phyloP scores from a whole-genome alignment of 2,797 vertebrate genomes.

The Iguana delicatissima region DNA sequence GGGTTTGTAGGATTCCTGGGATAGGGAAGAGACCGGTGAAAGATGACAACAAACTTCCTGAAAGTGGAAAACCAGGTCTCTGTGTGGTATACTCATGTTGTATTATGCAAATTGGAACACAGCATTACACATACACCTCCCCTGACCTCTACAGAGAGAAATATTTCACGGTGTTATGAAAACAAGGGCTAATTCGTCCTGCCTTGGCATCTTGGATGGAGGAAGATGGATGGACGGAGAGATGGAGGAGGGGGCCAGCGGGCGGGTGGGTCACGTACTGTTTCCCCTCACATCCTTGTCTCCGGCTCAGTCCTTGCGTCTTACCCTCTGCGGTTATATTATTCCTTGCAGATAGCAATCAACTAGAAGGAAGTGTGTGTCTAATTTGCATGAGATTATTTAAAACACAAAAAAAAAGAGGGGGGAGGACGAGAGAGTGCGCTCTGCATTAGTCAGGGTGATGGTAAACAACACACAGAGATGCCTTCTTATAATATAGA shows the following conservation, averaged over 20 bases:
- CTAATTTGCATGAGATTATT: constrained; percentile 91
- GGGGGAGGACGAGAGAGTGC: constrained; percentile 76
- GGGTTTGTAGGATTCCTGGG: not conserved
- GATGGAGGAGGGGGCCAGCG: constrained; percentile 38
- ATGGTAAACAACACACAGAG: constrained; percentile 56
- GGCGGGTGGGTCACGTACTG: constrained; percentile 63
- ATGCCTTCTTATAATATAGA: constrained; percentile 84
- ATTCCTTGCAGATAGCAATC: constrained; percentile 89
- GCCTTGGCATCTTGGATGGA: constrained; percentile 50
- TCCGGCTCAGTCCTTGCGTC: constrained; percentile 78
- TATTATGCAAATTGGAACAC: constrained; percentile 50
- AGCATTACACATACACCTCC: not conserved
- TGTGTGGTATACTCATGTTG: constrained; percentile 12
- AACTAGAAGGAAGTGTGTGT: constrained; percentile 88
- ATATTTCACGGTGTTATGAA: constrained; percentile 64
- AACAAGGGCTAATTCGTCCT: constrained; percentile 65
- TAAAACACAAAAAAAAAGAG: constrained; percentile 86
- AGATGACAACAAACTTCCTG: not conserved
- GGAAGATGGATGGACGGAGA: constrained; percentile 22
- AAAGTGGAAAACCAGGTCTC: not conserved
- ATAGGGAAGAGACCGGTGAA: not conserved
- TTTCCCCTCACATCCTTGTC: constrained; percentile 66
- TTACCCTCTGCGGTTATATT: constrained; percentile 83
- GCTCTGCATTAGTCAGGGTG: constrained; percentile 25
- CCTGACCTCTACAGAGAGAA: constrained; percentile 45